Evolutionary conservation across 1,140 invertebrate genomes (phyloP).

Genomic region (Leucophenga varia): DNA sequence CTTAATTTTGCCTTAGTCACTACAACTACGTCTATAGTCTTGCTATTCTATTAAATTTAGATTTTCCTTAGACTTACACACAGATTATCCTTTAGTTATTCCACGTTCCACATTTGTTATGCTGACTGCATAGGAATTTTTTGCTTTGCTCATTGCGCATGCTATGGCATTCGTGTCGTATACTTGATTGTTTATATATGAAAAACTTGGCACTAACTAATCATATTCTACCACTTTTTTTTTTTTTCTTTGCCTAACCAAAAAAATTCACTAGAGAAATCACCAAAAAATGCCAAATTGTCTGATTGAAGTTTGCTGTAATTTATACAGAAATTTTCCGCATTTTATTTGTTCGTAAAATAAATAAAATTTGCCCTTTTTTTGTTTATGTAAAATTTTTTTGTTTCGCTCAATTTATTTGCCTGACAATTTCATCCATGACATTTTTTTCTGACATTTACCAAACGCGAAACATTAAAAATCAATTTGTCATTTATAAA

Average conservation of each 20-base stretch:
- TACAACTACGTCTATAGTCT: too few species aligned
- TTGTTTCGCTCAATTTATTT: too few species aligned
- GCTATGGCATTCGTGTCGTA: conserved; percentile 23
- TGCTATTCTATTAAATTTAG: too few species aligned
- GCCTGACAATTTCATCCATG: too few species aligned
- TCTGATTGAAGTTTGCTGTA: background rate
- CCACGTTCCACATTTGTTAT: too few species aligned
- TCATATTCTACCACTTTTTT: conserved; percentile 31
- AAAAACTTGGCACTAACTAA: conserved; percentile 36
- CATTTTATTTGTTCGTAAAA: too few species aligned
- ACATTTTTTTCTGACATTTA: conserved; percentile 17
- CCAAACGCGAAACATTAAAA: conserved; percentile 27
- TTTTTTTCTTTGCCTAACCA: conserved; percentile 42
- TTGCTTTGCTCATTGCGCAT: background rate
- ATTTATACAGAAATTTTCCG: background rate
- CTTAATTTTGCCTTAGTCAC: too few species aligned
- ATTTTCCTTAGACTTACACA: too few species aligned
- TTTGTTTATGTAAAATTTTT: too few species aligned
- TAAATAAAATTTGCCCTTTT: background rate
- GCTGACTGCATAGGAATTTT: too few species aligned
- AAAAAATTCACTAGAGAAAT: conserved; percentile 50
- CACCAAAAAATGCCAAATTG: conserved; percentile 26
- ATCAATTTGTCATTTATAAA: conserved; percentile 28
- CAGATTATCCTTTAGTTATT: too few species aligned
- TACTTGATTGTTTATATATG: too few species aligned